These are phyloP conservation scores for Cyphomyrus plagiostoma DNA, from an alignment of 2,113 vertebrate species.

Conservation along the genomic window DNA sequence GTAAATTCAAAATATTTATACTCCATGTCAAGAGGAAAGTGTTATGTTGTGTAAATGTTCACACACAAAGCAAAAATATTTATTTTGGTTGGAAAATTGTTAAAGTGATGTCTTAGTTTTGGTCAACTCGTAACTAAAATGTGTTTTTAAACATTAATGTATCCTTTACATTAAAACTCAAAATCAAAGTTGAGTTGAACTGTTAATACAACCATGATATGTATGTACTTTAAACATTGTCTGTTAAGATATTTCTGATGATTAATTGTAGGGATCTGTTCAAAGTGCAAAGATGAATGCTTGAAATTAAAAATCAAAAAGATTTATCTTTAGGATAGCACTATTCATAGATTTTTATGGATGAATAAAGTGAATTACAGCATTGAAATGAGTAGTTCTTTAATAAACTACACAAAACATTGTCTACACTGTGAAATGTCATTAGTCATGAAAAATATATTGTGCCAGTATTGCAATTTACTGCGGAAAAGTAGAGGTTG, in stretches of 20 bases:
- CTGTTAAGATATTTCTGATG: background rate
- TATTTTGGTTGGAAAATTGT: background rate
- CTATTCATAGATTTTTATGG: background rate
- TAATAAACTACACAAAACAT: background rate
- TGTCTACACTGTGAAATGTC: background rate
- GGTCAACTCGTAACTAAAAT: background rate
- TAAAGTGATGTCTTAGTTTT: background rate
- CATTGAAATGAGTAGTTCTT: background rate
- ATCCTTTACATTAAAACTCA: background rate
- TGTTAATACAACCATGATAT: background rate
- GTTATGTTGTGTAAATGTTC: background rate
- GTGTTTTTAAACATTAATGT: background rate
- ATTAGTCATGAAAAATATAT: background rate
- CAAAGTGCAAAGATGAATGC: background rate
- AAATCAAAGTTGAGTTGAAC: background rate
- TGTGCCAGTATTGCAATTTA: background rate
- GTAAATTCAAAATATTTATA: background rate
- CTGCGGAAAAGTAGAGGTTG: background rate
- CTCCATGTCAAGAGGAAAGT: background rate
- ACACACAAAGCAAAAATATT: background rate
- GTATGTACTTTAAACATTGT: background rate
- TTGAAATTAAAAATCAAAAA: background rate
- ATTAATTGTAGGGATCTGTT: background rate
- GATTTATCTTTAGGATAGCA: background rate
- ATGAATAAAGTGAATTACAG: background rate